Base-by-base conservation (phyloP, 1,140 invertebrate species). In the Drosophila setifemur region DNA sequence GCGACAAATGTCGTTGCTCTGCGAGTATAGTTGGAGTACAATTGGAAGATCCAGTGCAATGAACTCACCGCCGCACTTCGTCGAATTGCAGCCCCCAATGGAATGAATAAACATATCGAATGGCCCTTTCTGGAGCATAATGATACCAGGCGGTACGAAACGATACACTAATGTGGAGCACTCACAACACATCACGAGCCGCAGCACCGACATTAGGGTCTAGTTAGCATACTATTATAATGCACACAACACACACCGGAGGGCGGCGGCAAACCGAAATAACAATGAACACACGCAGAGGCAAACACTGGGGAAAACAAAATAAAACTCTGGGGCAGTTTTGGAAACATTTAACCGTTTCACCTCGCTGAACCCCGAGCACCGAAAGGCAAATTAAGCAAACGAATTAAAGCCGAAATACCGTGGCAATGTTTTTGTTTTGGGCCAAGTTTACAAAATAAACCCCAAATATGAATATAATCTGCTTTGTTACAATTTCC, bases 291-390 rank as follows among this genome's bases (percentile, higher is more conserved):
- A 71, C 53, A 70, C 45, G 67, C 67, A 70, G 12, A 28, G 67
- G 25, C 18, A 2, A 14, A 11, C 9, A 39, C 33, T 21, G n/a
- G 19, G 23, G 44, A 39, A 12, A 16, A 19, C 16, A 47, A 40
- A 19, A 14, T 19, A 70, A 70, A 40, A 48, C 40, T 45, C 21
- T 44, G 68, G 57, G 45, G 55, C 57, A 64, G 68, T 73, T 73
- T 73, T 66, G 33, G 58, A 72, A 73, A 73, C 69, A 73, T 73
- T 73, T 73, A 73, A 73, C 57, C 69, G 70, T 73, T 73, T 73
- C 70, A 73, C 69, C 69, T 73, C 69, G 70, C 70, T 73, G 70
- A 73, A 66, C 70, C 31, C 44, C 26, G 16, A 48, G 35, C 58
- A 28, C 60, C 16, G 33, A 61, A 47, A 53, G 37, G 55, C 69